Percentiles rank a stretch among this genome's conserved stretches.
Evolutionary conservation across 37 sponge, comb jelly and placozoan genomes (phyloP).

Genomic region (Chondrilla cf. caribensis): DNA sequence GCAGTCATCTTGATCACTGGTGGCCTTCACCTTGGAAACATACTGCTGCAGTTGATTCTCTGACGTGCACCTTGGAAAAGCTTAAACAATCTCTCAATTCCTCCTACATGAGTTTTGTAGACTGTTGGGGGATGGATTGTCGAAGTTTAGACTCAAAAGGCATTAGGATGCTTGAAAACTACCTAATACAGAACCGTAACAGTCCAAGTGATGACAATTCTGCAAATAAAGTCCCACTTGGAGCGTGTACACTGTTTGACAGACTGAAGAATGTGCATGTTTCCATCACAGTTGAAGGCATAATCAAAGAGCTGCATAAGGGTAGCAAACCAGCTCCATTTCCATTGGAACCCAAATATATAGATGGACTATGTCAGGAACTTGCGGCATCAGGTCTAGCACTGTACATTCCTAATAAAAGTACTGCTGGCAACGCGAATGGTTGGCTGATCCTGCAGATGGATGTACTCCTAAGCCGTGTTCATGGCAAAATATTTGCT

Average conservation of each 20-base stretch:
- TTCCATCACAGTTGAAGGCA: neutral
- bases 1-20: neutral
- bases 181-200: neutral
- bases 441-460: neutral
- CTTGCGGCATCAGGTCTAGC: neutral
- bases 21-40: neutral
- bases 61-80: neutral
- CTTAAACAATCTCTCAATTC: neutral
- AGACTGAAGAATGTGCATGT: neutral
- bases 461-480: neutral
- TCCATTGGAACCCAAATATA: no score
- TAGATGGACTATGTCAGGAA: neutral
- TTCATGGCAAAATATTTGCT: slow-evolving; percentile 6
- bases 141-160: neutral
- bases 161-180: neutral
- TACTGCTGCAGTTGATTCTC: neutral
- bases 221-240: neutral
- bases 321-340: neutral
- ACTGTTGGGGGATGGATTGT: neutral
- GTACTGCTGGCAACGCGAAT: neutral
- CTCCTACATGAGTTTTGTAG: neutral
- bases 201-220: neutral
- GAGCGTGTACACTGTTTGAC: neutral
- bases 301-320: neutral
- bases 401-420: neutral